phyloP scores from a whole-genome alignment of 2,888 invertebrate genomes.

The Dicycla oo region DNA sequence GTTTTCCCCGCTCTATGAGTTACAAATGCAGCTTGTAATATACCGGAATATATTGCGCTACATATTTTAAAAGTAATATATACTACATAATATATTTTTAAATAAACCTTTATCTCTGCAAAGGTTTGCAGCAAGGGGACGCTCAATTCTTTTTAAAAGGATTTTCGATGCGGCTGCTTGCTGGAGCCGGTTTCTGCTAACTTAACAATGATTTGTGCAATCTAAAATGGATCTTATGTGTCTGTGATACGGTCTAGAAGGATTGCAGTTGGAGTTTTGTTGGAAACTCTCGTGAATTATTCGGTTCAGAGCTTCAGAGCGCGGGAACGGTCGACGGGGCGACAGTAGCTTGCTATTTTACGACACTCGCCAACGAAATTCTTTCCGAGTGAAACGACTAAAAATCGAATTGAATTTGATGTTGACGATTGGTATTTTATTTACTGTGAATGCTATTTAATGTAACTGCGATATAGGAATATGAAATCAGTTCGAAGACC shows the following conservation, averaged over 20 bases:
- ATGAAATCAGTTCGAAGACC: conserved; percentile 29
- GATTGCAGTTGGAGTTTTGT: conserved; percentile 63
- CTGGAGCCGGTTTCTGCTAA: conserved; percentile 62
- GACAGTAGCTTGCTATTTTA: conserved; percentile 76
- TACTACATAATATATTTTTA: conserved; percentile 62
- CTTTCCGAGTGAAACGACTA: conserved; percentile 73
- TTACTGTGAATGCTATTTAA: conserved; percentile 65
- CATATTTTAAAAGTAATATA: conserved; percentile 54
- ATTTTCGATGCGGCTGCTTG: conserved; percentile 75
- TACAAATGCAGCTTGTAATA: conserved; percentile 24
- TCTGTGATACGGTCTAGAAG: conserved; percentile 55
- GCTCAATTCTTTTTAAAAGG: conserved; percentile 74
- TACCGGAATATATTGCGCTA: conserved; percentile 27
- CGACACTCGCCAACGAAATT: conserved; percentile 75
- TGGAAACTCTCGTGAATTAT: conserved; percentile 77
- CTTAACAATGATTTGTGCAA: conserved; percentile 46
- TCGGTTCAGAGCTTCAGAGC: conserved; percentile 76
- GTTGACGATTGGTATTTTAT: conserved; percentile 71
- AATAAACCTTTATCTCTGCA: conserved; percentile 67
- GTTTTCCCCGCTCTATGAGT: conserved; percentile 21
- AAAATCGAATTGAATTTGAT: conserved; percentile 79
- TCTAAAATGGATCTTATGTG: conserved; percentile 57
- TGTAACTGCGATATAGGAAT: conserved; percentile 46
- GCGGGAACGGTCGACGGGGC: conserved; percentile 72
- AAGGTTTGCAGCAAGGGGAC: conserved; percentile 67